These are phyloP conservation scores for Eudemis profundana DNA, from an alignment of 2,888 invertebrate species.

Conservation along the genomic window DNA sequence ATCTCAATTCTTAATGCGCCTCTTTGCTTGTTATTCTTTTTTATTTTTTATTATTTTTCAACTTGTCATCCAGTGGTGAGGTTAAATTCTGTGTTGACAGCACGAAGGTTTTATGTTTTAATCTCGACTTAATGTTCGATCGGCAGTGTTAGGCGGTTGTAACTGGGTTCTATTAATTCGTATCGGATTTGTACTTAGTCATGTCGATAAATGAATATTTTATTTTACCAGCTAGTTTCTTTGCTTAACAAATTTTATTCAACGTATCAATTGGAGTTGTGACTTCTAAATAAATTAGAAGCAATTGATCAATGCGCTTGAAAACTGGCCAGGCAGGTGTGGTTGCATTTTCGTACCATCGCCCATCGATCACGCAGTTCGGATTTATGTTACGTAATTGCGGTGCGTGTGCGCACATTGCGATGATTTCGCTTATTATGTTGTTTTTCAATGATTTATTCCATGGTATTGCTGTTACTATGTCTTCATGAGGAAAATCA, in stretches of 20 bases:
- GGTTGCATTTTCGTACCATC: constrained; percentile 65
- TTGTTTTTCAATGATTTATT: constrained; percentile 67
- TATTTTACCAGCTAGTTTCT: constrained; percentile 30
- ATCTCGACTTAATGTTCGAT: constrained; percentile 77
- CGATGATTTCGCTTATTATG: constrained; percentile 59
- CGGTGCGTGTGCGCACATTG: constrained; percentile 65
- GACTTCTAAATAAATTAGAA: constrained; percentile 49
- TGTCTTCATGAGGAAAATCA: constrained; percentile 53
- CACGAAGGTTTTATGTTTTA: constrained; percentile 82
- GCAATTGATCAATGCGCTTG: constrained; percentile 70
- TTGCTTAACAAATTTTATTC: constrained; percentile 36
- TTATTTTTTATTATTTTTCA: constrained; percentile 72
- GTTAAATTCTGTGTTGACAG: constrained; percentile 83
- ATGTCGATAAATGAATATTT: constrained; percentile 30
- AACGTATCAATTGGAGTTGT: constrained; percentile 26
- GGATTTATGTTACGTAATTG: constrained; percentile 82
- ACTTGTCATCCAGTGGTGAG: constrained; percentile 74
- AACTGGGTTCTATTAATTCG: constrained; percentile 58
- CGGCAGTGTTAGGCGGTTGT: constrained; percentile 65
- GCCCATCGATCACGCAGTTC: constrained; percentile 76
- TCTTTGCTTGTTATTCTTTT: constrained; percentile 81
- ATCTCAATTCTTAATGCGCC: constrained; percentile 85
- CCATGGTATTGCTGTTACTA: constrained; percentile 69
- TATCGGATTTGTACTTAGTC: constrained; percentile 69
- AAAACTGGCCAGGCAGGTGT: constrained; percentile 70